Conservation (phyloP, 37 sponge, comb jelly and placozoan genomes). For the Diacarnus erythraeanus region DNA sequence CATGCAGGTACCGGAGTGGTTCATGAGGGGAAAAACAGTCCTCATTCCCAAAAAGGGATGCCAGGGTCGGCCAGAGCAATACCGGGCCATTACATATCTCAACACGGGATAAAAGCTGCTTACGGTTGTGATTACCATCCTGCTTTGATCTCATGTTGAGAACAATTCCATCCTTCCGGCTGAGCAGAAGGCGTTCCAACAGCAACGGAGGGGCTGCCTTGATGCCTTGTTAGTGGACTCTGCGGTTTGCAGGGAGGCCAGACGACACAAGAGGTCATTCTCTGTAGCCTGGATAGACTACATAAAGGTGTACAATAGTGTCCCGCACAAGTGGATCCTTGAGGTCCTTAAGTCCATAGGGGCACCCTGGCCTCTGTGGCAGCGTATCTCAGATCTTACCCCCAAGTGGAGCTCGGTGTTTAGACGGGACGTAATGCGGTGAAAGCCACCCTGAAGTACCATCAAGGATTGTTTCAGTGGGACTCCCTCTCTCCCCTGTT, state of each 20-base stretch:
- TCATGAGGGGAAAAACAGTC: slow-evolving; percentile 12
- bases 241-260: neutral
- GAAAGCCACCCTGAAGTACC: too few relatives aligned
- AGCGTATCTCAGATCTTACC: too few relatives aligned
- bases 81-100: slow-evolving; percentile 24
- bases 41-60: slow-evolving; percentile 48
- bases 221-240: neutral
- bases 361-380: neutral
- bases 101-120: slow-evolving; percentile 40
- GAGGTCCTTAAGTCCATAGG: neutral
- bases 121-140: neutral
- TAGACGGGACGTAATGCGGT: too few relatives aligned
- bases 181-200: slow-evolving; percentile 1
- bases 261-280: neutral
- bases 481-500: slow-evolving; percentile 41
- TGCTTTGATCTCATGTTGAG: neutral
- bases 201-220: neutral
- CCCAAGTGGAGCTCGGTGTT: too few relatives aligned
- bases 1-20: neutral
- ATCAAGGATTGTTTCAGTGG: slow-evolving; percentile 42
- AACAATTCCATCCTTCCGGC: neutral
- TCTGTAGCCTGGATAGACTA: slow-evolving; percentile 5
- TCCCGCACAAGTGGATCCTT: neutral
- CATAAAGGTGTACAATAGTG: neutral
- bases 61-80: slow-evolving; percentile 11